phyloP scores from a whole-genome alignment of 2,797 vertebrate species.

The Linurgus olivaceus region DNA sequence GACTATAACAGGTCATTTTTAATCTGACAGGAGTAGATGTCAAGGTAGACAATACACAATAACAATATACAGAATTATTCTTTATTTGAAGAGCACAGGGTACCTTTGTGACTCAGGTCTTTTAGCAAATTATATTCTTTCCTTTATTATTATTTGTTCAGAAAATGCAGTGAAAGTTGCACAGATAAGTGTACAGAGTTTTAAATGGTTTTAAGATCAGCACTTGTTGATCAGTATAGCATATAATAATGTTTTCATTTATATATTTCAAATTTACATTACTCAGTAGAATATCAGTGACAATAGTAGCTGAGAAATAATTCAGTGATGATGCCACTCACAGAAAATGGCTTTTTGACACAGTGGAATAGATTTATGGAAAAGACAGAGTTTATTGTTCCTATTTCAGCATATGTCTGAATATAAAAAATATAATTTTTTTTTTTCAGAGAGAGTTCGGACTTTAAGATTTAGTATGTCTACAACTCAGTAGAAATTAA shows the following conservation, averaged over 20 bases:
- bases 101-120: not conserved
- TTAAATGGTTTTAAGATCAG: not conserved
- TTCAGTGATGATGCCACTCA: not conserved
- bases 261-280: not conserved
- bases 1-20: not conserved
- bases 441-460: slow-evolving; percentile 12
- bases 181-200: not conserved
- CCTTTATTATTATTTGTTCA: not conserved
- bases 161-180: not conserved
- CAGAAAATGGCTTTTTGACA: not conserved
- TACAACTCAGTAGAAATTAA: slow-evolving; percentile 7
- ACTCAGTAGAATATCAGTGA: not conserved
- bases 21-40: not conserved
- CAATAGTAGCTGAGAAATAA: not conserved
- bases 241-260: not conserved
- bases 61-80: not conserved
- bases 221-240: not conserved
- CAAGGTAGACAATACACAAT: not conserved
- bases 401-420: not conserved
- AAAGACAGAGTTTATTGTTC: not conserved
- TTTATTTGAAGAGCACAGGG: not conserved
- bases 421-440: not conserved
- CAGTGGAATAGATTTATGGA: not conserved
- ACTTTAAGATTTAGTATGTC: not conserved
- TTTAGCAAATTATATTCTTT: not conserved